phyloP scores from a whole-genome alignment of 1,140 invertebrate genomes.

The Streblospio benedicti region DNA sequence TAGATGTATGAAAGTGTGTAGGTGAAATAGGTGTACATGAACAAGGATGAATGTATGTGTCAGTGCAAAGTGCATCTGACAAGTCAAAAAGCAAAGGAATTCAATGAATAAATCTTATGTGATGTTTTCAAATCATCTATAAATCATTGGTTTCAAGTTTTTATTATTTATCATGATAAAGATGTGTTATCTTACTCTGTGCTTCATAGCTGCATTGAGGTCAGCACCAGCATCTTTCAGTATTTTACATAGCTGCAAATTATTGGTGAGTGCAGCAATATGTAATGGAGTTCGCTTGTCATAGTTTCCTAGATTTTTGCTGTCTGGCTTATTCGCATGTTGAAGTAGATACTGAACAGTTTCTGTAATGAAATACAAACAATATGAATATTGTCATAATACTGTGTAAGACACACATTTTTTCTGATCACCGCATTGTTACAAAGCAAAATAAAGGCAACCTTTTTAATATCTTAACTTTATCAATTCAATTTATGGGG shows the following conservation, averaged over 20 bases:
- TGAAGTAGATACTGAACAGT: constrained; percentile 13
- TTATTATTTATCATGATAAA: neutral
- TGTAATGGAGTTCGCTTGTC: constrained; percentile 87
- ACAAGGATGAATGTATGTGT: too few relatives aligned
- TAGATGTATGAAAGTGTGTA: too few relatives aligned
- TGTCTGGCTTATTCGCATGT: constrained; percentile 61
- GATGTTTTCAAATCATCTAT: too few relatives aligned
- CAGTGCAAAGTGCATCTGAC: too few relatives aligned
- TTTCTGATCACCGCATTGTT: neutral
- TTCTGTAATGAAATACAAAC: neutral
- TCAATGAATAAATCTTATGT: too few relatives aligned
- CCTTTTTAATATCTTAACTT: neutral
- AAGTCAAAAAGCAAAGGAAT: too few relatives aligned
- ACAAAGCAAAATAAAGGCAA: neutral
- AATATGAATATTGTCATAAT: neutral
- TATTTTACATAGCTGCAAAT: constrained; percentile 77
- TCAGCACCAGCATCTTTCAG: constrained; percentile 40
- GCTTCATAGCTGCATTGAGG: constrained; percentile 45
- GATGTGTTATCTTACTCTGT: constrained; percentile 26
- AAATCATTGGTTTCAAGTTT: too few relatives aligned
- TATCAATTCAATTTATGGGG: neutral
- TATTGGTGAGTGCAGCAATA: constrained; percentile 86
- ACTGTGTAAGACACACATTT: neutral
- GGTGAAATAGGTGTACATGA: too few relatives aligned
- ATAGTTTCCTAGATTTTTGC: constrained; percentile 80